Base-by-base conservation (phyloP, 2,888 invertebrate genomes). In the Scaptomyza polygonia region DNA sequence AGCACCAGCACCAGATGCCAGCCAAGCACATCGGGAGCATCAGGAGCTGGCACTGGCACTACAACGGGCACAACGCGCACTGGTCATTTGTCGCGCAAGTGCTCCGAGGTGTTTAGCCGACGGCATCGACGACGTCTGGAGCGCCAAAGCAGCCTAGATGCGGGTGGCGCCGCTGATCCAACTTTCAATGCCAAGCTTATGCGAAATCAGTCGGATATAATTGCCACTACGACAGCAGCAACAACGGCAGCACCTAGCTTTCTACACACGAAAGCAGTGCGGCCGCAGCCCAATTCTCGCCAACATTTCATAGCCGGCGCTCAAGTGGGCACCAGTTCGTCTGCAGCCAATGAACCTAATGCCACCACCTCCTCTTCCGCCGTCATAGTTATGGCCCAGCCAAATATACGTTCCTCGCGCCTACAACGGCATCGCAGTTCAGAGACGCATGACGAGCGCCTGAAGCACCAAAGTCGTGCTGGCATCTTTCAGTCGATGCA, bases 391-490 rank as follows among this genome's bases (percentile, higher is more conserved):
- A 49, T 74, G 29, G 59, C 79, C 7, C 64, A 56, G 54, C 64
- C 76, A 47, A 64, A 49, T 45, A 61, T 70, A 49, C 90, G 90
- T 67, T 75, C 85, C 54, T 77, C 88, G 21, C 91, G 91, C 34
- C 67, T 92, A 51, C 92, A 91, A 72, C 89, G 92, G 7, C 92
- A 92, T 81, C 89, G 91, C 42, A 92, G 92, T 62, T 91, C 91
- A 1, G 92, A 92, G 49, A 91, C 90, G 21, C 91, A 91, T 49
- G 91, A 92, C 54, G 91, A 92, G 69, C 88, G 91, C 8, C 69
- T 89, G 8, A 90, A 89, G 61, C 89, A 91, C 29, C 91, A 90
- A 56, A 88, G 74, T 36, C 88, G 90, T 5, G 72, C 67, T 2
- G 69, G 75, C 0, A 61, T 90, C 16, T 90, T 88, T 57, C 84